Evolutionary conservation across 1,140 invertebrate species (phyloP).

Genomic region (Trichonephila clavata): DNA sequence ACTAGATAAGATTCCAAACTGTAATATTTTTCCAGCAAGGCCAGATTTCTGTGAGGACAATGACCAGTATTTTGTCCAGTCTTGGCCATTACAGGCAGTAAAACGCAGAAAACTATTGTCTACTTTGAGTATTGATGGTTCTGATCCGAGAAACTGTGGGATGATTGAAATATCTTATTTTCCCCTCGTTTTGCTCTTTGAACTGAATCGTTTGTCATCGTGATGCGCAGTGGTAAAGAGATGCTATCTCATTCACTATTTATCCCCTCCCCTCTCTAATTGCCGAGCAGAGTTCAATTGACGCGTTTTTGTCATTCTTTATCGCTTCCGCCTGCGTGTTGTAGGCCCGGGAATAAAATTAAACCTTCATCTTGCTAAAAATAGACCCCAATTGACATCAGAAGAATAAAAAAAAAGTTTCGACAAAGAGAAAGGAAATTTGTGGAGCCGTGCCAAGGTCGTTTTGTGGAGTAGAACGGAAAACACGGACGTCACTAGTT

Average conservation of each 20-base stretch:
- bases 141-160: not conserved
- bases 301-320: not conserved
- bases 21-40: too few relatives aligned
- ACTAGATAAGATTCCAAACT: too few relatives aligned
- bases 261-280: not conserved
- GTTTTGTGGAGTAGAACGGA: not conserved
- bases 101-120: not conserved
- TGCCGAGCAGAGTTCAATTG: not conserved
- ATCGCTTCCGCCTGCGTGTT: not conserved
- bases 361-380: slow-evolving; percentile 32
- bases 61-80: too few relatives aligned
- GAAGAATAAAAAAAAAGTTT: not conserved
- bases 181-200: not conserved
- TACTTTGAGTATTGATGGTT: not conserved
- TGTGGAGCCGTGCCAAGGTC: slow-evolving; percentile 40
- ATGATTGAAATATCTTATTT: not conserved
- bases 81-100: too few relatives aligned
- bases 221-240: not conserved
- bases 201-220: not conserved
- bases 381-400: slow-evolving; percentile 23
- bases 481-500: slow-evolving; percentile 3
- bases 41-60: too few relatives aligned
- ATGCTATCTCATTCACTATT: not conserved
- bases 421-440: slow-evolving; percentile 2
- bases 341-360: not conserved